Evolutionary conservation across 2,113 vertebrate genomes (phyloP).

Genomic region (Lipophrys pholis): DNA sequence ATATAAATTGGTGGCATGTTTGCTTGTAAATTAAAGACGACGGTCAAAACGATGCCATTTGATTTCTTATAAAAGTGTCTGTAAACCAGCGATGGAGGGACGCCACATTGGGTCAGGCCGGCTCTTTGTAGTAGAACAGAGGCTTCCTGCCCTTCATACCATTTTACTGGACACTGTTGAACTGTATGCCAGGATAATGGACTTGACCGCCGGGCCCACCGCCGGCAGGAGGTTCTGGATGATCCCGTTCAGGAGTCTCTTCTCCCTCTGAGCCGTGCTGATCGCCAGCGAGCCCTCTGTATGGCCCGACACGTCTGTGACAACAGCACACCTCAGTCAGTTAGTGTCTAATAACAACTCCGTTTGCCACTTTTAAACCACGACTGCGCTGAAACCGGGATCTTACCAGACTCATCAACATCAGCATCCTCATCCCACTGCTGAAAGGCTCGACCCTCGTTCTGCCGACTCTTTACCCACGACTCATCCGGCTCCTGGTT

Average conservation of each 20-base stretch:
- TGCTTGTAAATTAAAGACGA: too few species aligned
- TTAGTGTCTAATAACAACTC: not conserved
- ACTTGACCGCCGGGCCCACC: slow-evolving; percentile 91
- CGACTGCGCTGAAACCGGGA: not conserved
- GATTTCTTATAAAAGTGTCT: too few species aligned
- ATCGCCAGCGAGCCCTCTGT: slow-evolving; percentile 86
- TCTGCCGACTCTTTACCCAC: slow-evolving; percentile 90
- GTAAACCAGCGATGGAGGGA: too few species aligned
- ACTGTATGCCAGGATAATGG: slow-evolving; percentile 93
- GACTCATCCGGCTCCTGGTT: slow-evolving; percentile 92
- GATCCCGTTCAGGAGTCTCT: slow-evolving; percentile 91
- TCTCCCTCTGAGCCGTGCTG: slow-evolving; percentile 89
- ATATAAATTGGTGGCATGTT: too few species aligned
- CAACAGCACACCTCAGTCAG: too few species aligned
- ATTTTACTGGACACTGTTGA: slow-evolving; percentile 95
- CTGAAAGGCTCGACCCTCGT: slow-evolving; percentile 92
- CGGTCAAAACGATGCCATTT: too few species aligned
- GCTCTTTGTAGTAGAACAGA: not conserved
- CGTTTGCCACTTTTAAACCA: not conserved
- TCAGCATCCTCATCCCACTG: slow-evolving; percentile 98
- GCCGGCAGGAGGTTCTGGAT: slow-evolving; percentile 92
- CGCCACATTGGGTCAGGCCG: too few species aligned
- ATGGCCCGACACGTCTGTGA: slow-evolving; percentile 84
- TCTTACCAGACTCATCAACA: slow-evolving; percentile 93
- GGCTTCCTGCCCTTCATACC: slow-evolving; percentile 81